Percentiles rank a stretch among this genome's conserved stretches.
Evolutionary conservation across 2,888 invertebrate species (phyloP).

Genomic region (Hirtodrosophila histrioides): DNA sequence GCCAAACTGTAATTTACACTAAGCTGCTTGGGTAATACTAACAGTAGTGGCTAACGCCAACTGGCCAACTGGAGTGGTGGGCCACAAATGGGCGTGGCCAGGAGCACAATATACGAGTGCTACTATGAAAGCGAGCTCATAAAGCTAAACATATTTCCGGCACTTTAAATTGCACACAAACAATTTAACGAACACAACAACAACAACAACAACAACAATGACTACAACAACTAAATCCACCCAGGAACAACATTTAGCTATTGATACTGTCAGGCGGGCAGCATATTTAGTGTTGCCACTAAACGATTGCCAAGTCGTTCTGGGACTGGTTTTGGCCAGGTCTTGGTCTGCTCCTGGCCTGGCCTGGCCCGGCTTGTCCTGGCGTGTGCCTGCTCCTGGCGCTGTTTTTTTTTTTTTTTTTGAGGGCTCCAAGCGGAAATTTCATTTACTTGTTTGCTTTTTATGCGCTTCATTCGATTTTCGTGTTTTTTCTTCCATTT

Average conservation of each 20-base stretch:
- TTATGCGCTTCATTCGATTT: slow-evolving; percentile 53
- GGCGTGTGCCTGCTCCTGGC: slow-evolving; percentile 9
- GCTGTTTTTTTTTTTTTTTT: too few species aligned
- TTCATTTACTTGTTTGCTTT: slow-evolving; percentile 77
- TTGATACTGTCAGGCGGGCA: slow-evolving; percentile 36
- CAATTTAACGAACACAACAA: slow-evolving; percentile 20
- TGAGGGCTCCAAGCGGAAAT: slow-evolving; percentile 63
- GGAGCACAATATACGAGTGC: too few species aligned
- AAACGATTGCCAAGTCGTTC: slow-evolving; percentile 36
- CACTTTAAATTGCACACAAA: slow-evolving; percentile 65
- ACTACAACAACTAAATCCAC: slow-evolving; percentile 6
- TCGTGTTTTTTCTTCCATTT: slow-evolving; percentile 13
- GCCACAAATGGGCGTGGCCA: too few species aligned
- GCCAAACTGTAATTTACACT: slow-evolving; percentile 54
- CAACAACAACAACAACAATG: slow-evolving; percentile 9
- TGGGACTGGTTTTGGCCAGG: slow-evolving; percentile 4
- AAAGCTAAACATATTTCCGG: slow-evolving; percentile 74
- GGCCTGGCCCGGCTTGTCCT: slow-evolving; percentile 5
- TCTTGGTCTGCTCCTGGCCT: slow-evolving; percentile 7
- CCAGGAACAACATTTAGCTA: slow-evolving; percentile 29
- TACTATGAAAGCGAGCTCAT: slow-evolving; percentile 31
- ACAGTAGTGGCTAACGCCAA: too few species aligned
- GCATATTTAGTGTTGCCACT: slow-evolving; percentile 43
- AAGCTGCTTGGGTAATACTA: slow-evolving; percentile 37
- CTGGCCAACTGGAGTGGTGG: too few species aligned